phyloP scores from a whole-genome alignment of 2,113 vertebrate genomes.

The Bos taurus region ARS-UCD2.0 NC_037338.1:19896001-19896500 shows the following conservation, averaged over 20 bases:
- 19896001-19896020: neutral
- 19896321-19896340: neutral
- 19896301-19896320: neutral
- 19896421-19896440: neutral
- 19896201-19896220: neutral
- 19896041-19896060: neutral
- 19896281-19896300: neutral
- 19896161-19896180: conserved; percentile 8
- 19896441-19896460: neutral
- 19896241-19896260: neutral
- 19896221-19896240: neutral
- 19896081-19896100: neutral
- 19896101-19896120: neutral
- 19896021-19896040: neutral
- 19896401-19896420: neutral
- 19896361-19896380: neutral
- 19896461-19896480: neutral
- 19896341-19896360: neutral
- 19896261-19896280: neutral
- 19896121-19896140: neutral
- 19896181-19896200: neutral
- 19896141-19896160: neutral
- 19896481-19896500: neutral
- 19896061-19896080: neutral
- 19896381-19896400: neutral